Evolutionary conservation across 2,113 vertebrate genomes (phyloP).

Genomic region (Scytalopus superciliaris): DNA sequence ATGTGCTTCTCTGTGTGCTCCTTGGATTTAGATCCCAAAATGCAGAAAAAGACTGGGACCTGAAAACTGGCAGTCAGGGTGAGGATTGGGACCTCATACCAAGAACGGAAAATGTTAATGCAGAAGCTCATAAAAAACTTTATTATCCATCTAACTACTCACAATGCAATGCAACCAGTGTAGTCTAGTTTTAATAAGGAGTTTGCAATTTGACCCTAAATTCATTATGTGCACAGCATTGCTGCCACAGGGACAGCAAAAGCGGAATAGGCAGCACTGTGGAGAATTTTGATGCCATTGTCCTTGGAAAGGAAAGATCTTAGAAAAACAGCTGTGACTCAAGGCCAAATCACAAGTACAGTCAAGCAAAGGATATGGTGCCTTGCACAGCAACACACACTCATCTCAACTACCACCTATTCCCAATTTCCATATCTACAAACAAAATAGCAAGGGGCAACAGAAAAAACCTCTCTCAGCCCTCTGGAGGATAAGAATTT

Average conservation of each 20-base stretch:
- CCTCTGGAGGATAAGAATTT: not conserved
- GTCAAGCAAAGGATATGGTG: not conserved
- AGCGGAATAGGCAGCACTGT: rapidly evolving
- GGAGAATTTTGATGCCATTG: not conserved
- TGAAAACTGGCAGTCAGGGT: not conserved
- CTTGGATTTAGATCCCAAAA: not conserved
- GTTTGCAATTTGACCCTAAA: not conserved
- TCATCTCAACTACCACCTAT: not conserved
- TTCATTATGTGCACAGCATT: not conserved
- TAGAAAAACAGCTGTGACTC: not conserved
- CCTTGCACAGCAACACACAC: not conserved
- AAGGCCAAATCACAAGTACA: not conserved
- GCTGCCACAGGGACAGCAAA: not conserved
- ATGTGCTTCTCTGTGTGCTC: not conserved
- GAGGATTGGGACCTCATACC: not conserved
- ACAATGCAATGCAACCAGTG: not conserved
- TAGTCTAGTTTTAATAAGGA: not conserved
- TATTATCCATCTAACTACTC: not conserved
- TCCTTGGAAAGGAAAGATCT: not conserved
- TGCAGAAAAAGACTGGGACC: not conserved
- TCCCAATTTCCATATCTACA: not conserved
- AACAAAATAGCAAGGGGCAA: not conserved
- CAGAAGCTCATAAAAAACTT: not conserved
- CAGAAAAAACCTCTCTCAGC: not conserved
- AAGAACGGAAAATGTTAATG: not conserved